A percentile compares a stretch with the other conserved stretches of the same genome.
Conservation (phyloP, 2,797 vertebrate genomes). For the Ceyx erithaca region DNA sequence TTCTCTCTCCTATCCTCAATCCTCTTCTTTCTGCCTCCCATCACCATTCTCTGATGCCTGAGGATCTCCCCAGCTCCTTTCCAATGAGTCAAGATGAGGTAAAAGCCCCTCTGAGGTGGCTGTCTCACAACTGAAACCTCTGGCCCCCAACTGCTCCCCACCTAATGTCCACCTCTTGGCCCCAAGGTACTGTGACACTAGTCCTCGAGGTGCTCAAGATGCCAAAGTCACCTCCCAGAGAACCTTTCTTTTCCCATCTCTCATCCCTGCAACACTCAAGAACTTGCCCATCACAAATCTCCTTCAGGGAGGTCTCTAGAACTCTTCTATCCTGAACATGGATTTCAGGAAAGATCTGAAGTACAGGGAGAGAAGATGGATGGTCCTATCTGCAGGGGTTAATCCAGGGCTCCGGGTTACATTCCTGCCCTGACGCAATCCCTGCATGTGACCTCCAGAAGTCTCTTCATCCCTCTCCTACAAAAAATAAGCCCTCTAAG, state of each 20-base stretch:
- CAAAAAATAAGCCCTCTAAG: background rate
- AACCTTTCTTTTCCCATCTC: background rate
- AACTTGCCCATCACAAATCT: rapidly evolving
- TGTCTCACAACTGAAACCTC: background rate
- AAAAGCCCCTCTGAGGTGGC: background rate
- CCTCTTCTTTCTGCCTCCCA: background rate
- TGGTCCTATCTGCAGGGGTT: background rate
- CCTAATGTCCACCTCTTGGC: background rate
- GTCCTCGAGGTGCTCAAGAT: background rate
- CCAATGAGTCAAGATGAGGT: background rate
- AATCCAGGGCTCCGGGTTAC: background rate
- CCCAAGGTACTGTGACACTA: rapidly evolving
- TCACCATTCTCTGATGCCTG: background rate
- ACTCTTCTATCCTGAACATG: background rate
- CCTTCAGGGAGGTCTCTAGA: background rate
- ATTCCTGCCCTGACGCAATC: slow-evolving; percentile 7
- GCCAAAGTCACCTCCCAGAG: background rate
- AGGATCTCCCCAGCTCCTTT: background rate
- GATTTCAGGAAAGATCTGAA: background rate
- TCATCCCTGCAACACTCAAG: background rate
- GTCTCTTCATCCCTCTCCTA: background rate
- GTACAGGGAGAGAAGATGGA: background rate
- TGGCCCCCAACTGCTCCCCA: background rate
- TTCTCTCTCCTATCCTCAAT: background rate
- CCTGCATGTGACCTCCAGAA: background rate